Conservation (phyloP, 1,140 invertebrate genomes). For the Lepidotrigona ventralis region DNA sequence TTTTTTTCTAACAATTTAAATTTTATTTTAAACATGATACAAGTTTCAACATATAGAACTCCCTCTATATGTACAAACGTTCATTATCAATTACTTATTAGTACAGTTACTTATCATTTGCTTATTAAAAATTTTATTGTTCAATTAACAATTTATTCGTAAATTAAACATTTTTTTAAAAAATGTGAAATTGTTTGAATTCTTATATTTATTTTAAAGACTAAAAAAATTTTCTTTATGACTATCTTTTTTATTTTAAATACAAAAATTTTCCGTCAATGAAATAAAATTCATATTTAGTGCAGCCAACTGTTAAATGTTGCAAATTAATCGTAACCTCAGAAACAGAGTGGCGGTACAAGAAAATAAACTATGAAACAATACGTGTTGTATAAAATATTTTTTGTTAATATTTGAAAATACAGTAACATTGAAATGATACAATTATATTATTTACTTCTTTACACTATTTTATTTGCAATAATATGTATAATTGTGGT, state of each 20-base stretch:
- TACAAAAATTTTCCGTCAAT: background rate
- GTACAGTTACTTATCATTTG: background rate
- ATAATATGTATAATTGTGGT: slow-evolving; percentile 40
- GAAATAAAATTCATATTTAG: slow-evolving; percentile 12
- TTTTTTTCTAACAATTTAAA: slow-evolving; percentile 29
- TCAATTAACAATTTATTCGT: no score
- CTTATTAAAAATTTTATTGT: background rate
- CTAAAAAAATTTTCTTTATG: no score
- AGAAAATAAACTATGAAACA: slow-evolving; percentile 12
- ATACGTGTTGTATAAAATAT: slow-evolving; percentile 5
- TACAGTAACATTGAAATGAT: slow-evolving; percentile 15
- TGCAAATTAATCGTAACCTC: background rate
- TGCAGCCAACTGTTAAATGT: background rate
- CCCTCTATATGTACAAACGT: background rate
- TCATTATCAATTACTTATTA: background rate
- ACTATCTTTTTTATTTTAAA: slow-evolving; percentile 1
- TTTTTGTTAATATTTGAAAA: slow-evolving; percentile 23
- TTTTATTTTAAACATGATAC: background rate
- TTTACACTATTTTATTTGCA: slow-evolving; percentile 24
- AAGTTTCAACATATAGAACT: background rate
- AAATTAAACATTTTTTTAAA: background rate
- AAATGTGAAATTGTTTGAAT: background rate
- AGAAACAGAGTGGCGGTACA: background rate
- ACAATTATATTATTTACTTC: slow-evolving; percentile 21
- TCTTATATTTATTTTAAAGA: background rate